Percentiles rank a stretch among this genome's conserved stretches.
Conservation (phyloP, 2,797 vertebrate genomes). For the Sphaeramia orbicularis region DNA sequence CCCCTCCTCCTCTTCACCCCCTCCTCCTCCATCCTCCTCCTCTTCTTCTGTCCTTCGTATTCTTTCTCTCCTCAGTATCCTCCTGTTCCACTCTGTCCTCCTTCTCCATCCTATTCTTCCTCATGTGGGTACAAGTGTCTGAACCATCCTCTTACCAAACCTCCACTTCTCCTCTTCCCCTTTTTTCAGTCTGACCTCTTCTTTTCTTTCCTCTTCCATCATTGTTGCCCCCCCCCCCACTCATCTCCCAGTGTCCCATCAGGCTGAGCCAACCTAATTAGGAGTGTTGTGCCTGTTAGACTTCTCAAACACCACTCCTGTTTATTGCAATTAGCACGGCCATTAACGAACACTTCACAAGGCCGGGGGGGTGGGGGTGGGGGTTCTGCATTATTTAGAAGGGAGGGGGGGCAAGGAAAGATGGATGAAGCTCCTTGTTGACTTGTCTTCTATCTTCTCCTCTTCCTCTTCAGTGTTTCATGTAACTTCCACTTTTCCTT, state of each 20-base stretch:
- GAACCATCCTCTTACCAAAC: constrained; percentile 1
- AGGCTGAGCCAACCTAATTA: constrained; percentile 91
- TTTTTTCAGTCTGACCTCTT: constrained; percentile 15
- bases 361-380: constrained; percentile 73
- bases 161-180: not conserved
- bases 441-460: not conserved
- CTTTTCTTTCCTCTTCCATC: too few species aligned
- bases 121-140: constrained; percentile 1
- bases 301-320: constrained; percentile 92
- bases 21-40: too few species aligned
- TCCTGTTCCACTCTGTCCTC: not conserved
- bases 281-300: constrained; percentile 90
- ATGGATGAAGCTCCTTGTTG: constrained; percentile 2
- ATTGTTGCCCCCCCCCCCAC: constrained; percentile 81
- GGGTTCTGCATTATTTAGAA: constrained; percentile 71
- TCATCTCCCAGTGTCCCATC: constrained; percentile 63
- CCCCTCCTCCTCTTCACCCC: too few species aligned
- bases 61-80: too few species aligned
- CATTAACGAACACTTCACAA: constrained; percentile 90
- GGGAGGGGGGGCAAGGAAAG: constrained; percentile 14
- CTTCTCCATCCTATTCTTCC: not conserved
- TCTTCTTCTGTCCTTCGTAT: too few species aligned
- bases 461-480: not conserved
- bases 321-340: constrained; percentile 94
- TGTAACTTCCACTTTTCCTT: not conserved